Conservation (phyloP, 37 sponge, comb jelly and placozoan species). For the Halichondria panicea region DNA sequence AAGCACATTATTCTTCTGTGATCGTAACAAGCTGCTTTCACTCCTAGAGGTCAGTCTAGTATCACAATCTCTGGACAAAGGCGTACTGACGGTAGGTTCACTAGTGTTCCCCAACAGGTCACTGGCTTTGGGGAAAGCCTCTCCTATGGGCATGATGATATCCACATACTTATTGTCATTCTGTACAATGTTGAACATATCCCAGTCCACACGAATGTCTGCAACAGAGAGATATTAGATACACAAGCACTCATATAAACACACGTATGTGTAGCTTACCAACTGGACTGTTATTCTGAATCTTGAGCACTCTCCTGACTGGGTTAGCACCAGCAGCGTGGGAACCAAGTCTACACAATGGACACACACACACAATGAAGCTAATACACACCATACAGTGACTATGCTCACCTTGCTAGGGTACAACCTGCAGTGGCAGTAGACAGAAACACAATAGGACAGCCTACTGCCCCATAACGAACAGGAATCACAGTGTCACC, state of each 20-base stretch:
- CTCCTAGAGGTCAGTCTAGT: background rate
- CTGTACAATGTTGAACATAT: constrained; percentile 39
- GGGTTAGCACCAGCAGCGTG: constrained; percentile 21
- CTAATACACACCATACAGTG: background rate
- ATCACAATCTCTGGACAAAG: background rate
- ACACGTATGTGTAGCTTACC: constrained; percentile 24
- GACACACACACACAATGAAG: background rate
- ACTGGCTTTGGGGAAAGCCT: constrained; percentile 47
- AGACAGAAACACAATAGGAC: constrained; percentile 68
- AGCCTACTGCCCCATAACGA: constrained; percentile 36
- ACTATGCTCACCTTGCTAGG: constrained; percentile 33
- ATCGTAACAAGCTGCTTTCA: too few relatives aligned
- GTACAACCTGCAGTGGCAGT: constrained; percentile 50
- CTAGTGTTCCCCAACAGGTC: background rate
- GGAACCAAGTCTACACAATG: constrained; percentile 55
- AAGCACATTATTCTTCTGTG: background rate
- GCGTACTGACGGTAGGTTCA: background rate
- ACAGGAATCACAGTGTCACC: constrained; percentile 39
- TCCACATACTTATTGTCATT: constrained; percentile 65
- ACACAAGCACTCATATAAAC: background rate
- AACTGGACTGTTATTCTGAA: constrained; percentile 55
- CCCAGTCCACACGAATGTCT: constrained; percentile 67
- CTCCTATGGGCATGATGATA: constrained; percentile 39
- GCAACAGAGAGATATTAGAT: background rate
- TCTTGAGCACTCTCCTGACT: constrained; percentile 35